Evolutionary conservation across 1,140 invertebrate genomes (phyloP), one percentile per base, ranked within the genome.

Genomic region (Papilio polyxenes): DNA sequence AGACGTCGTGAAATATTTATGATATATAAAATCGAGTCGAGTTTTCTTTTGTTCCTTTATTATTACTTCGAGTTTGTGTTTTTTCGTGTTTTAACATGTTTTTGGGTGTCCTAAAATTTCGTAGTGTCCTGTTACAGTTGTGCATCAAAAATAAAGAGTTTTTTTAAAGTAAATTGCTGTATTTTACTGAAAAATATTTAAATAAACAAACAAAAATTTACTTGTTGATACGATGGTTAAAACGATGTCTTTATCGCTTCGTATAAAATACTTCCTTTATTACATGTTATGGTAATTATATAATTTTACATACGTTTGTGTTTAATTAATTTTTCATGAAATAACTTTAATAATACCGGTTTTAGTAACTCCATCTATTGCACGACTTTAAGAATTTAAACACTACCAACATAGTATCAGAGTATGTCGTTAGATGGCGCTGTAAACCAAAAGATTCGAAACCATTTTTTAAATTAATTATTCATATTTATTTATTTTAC

Each of bases 351-450:
- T 9, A 2, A 13, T 69, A 37, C 11, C 6, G 1, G 11, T 40
- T 37, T 5, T 37, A 72, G 1, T 72, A 72, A 72, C 65, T 72
- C 65, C 65, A 72, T 72, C 65, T 72, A 10, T 72, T 15, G 31
- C 15, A 6, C 7, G 13, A 37, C 15, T 72, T 0, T 40, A 37
- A 17, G 3, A 72, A 72, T 37, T 37, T 40, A 1, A 15, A 37
- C 11, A 72, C 11, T 37, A 37, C 37, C 10, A 37, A 0, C 5
- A 37, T 7, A 40, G 65, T 72, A 37, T 31, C 4, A 13, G 17
- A 31, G 13, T 37, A 15, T 37, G 31, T 37, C 65, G 65, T 31
- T 80, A 85, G 84, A 83, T 85, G 84, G 84, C 65, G 31, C 31
- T 37, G 31, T 37, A 31, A 31, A 31, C 23, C 2, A 31, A 31